Conservation (phyloP, 2,888 invertebrate genomes). For the Deilephila porcellus region DNA sequence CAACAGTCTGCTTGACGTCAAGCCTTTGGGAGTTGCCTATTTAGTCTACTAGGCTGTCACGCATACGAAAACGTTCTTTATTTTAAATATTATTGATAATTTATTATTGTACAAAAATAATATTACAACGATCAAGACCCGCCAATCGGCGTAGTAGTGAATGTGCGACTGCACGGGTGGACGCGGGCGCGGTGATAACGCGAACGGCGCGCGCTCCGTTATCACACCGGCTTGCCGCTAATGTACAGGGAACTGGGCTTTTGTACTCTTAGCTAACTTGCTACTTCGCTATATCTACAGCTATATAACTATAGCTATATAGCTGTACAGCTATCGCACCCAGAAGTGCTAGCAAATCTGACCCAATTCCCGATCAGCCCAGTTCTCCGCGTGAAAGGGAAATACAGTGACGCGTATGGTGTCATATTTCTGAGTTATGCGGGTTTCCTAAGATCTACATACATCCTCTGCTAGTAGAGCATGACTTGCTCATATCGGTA, state of each 20-base stretch:
- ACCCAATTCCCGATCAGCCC: neutral
- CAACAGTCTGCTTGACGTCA: too few relatives aligned
- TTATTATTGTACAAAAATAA: neutral
- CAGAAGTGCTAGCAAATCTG: neutral
- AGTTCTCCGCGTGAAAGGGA: slow-evolving; percentile 16
- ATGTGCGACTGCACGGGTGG: slow-evolving; percentile 76
- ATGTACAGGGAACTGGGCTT: slow-evolving; percentile 32
- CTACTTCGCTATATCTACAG: neutral
- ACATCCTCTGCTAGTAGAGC: slow-evolving; percentile 24
- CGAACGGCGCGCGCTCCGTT: slow-evolving; percentile 62
- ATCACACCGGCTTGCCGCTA: slow-evolving; percentile 54
- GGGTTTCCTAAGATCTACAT: slow-evolving; percentile 23
- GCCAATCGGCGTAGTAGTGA: slow-evolving; percentile 60
- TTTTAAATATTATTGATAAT: too few relatives aligned
- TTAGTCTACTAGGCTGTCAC: too few relatives aligned
- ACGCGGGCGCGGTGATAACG: slow-evolving; percentile 79
- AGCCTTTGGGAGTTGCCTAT: too few relatives aligned
- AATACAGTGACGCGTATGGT: slow-evolving; percentile 9
- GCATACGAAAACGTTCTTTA: too few relatives aligned
- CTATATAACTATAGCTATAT: neutral
- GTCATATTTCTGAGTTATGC: slow-evolving; percentile 13
- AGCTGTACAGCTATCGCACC: neutral
- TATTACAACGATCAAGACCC: slow-evolving; percentile 57
- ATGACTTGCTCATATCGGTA: slow-evolving; percentile 15
- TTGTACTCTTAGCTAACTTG: slow-evolving; percentile 26